Evolutionary conservation across 2,113 vertebrate species (phyloP).

Genomic region (Plectropomus leopardus): DNA sequence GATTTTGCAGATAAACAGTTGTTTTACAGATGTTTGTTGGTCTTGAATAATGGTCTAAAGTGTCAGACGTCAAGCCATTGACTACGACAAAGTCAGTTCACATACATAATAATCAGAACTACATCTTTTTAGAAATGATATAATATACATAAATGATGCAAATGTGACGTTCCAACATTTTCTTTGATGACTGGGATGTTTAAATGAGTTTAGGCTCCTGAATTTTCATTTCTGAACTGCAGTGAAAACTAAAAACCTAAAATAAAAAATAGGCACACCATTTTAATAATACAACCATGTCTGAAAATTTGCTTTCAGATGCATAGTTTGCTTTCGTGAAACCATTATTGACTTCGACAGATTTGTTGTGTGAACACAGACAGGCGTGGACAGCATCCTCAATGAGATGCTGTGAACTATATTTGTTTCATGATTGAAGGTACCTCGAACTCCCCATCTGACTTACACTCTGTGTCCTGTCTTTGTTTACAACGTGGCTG

Average conservation of each 20-base stretch:
- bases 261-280: background rate
- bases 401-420: constrained; percentile 26
- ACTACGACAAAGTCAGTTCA: too few relatives aligned
- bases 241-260: background rate
- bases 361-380: background rate
- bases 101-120: too few relatives aligned
- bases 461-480: constrained; percentile 48
- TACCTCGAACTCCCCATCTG: constrained; percentile 31
- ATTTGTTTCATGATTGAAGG: constrained; percentile 46
- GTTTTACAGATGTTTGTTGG: too few relatives aligned
- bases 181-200: background rate
- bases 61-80: too few relatives aligned
- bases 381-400: constrained; percentile 8
- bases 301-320: background rate
- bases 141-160: too few relatives aligned
- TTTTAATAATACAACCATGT: background rate
- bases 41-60: too few relatives aligned
- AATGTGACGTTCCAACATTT: too few relatives aligned
- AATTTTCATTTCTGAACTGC: background rate
- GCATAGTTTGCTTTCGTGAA: constrained; percentile 4
- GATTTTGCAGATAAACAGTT: too few relatives aligned
- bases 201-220: background rate
- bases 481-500: constrained; percentile 72
- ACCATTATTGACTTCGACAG: constrained; percentile 1
- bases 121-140: too few relatives aligned